A percentile compares a stretch with the other conserved stretches of the same genome.
These are phyloP conservation scores for Sebastes diaconus DNA, from an alignment of 2,797 vertebrate species.

Conservation along the genomic window DNA sequence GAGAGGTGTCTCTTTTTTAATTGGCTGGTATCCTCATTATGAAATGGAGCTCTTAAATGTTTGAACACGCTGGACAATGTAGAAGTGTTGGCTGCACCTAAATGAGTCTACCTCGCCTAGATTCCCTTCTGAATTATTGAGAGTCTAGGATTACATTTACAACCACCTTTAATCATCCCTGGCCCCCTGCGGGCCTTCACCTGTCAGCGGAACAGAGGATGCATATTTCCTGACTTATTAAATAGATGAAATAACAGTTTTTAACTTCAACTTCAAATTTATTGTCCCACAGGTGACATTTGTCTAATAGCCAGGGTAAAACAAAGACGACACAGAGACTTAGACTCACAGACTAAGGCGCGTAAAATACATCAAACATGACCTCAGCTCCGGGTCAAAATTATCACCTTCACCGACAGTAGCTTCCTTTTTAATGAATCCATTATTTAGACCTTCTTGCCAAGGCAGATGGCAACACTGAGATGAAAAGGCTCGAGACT, in stretches of 20 bases:
- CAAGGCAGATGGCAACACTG: not conserved
- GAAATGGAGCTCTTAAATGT: not conserved
- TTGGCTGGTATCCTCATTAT: not conserved
- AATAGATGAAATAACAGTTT: not conserved
- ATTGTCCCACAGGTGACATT: not conserved
- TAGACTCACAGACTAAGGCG: not conserved
- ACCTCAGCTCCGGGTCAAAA: not conserved
- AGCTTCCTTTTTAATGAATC: not conserved
- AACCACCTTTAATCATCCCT: not conserved
- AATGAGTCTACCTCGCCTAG: not conserved
- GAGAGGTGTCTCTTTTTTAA: not conserved
- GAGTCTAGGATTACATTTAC: not conserved
- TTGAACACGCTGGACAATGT: not conserved
- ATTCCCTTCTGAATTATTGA: slow-evolving; percentile 5
- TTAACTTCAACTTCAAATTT: not conserved
- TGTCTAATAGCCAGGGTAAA: not conserved
- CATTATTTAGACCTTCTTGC: slow-evolving; percentile 27
- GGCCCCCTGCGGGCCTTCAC: not conserved
- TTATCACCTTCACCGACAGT: not conserved
- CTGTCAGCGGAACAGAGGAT: not conserved
- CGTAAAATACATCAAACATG: not conserved
- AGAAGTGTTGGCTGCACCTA: not conserved
- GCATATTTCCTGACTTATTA: not conserved
- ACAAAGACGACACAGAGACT: not conserved
- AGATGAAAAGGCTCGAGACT: slow-evolving; percentile 3